Conservation (phyloP, 2,797 vertebrate genomes). For the Sebastes vulpes region DNA sequence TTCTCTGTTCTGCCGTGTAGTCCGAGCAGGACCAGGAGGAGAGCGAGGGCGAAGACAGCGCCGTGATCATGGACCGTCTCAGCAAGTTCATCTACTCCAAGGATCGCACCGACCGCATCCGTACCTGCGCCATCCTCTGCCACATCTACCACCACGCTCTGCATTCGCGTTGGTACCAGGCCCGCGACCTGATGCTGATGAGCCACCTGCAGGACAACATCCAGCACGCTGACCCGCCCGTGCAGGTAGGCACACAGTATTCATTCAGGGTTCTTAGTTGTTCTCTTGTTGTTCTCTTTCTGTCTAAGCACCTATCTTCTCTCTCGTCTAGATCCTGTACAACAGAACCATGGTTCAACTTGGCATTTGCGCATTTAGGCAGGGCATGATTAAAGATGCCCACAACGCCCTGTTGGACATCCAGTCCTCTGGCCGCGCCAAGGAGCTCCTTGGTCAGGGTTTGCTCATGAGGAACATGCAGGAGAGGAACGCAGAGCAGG, state of each 20-base stretch:
- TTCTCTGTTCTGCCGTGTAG: constrained; percentile 59
- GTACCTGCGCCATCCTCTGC: constrained; percentile 94
- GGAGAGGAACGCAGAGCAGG: constrained; percentile 95
- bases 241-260: constrained; percentile 84
- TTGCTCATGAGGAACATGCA: constrained; percentile 95
- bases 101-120: constrained; percentile 93
- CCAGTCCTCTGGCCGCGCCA: constrained; percentile 93
- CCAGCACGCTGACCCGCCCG: constrained; percentile 93
- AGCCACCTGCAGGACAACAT: constrained; percentile 96
- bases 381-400: constrained; percentile 94
- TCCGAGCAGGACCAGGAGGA: constrained; percentile 93
- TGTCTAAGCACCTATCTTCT: neutral
- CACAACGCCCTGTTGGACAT: constrained; percentile 95
- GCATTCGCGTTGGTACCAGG: constrained; percentile 95
- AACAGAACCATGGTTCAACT: constrained; percentile 96
- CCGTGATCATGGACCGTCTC: constrained; percentile 91
- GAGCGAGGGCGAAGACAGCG: constrained; percentile 92
- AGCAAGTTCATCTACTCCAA: constrained; percentile 95
- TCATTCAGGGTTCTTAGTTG: neutral
- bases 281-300: neutral
- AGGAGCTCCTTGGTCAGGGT: constrained; percentile 94
- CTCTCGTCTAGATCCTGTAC: constrained; percentile 89
- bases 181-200: constrained; percentile 96
- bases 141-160: constrained; percentile 96
- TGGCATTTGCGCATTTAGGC: constrained; percentile 94